Evolutionary conservation across 2,888 invertebrate genomes (phyloP), one percentile per base, ranked within the genome.

Genomic region (Caenorhabditis becei): DNA sequence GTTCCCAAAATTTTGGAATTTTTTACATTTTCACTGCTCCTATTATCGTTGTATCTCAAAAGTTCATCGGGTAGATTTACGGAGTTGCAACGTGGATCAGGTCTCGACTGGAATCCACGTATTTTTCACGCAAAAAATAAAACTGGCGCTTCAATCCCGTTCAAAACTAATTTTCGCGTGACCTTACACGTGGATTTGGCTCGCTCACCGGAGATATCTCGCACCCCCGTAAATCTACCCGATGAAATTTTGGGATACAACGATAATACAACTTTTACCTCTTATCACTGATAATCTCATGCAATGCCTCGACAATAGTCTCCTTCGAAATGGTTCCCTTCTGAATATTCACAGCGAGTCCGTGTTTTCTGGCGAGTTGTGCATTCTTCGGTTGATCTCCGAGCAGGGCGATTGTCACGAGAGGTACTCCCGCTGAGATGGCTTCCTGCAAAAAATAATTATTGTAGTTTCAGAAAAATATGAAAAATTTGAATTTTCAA

Each of bases 381-480:
- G 79, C 79, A 67, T 88, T 88, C n/a, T 83, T 82, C 1, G 83
- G 82, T 58, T 87, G 87, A 54, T 87, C 87, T 14, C 86, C 86
- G 69, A 87, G 86, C 11, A 87, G 75, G 0, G 86, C 82, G 11
- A 87, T 85, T 5, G 87, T 82, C 16, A 87, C 75, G 58, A 87
- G 74, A 0, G 87, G 85, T 7, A 83, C 82, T 14, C 87, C 87
- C 8, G 86, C 82, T 1, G 80, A 78, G 11, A 87, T 80, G 0
- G 87, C 77, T 58, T 87, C 87, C 83, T 87, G 62, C 20, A 79
- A 62, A 24, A 32, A 24, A 26, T 20, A 18, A 23, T 47, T 66
- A 11, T 47, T n/a, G n/a, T 10, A 20, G n/a, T 51, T 41, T 41
- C 20, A 61, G 10, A 24, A n/a, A n/a, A n/a, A n/a, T n/a, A n/a